Evolutionary conservation across 2,797 vertebrate species (phyloP).

Genomic region (Mallotus villosus): DNA sequence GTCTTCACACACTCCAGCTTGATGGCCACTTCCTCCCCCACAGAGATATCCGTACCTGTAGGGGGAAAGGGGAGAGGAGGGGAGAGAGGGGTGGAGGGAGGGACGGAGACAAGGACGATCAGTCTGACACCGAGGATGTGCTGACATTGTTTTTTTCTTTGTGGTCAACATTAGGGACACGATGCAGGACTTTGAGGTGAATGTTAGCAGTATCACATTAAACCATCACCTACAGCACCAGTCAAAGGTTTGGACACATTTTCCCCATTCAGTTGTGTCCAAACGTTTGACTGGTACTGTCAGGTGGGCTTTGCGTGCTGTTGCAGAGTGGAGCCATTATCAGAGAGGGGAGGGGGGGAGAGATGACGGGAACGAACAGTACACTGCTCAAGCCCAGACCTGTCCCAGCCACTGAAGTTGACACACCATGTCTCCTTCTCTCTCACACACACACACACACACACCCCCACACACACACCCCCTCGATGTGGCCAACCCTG

Average conservation of each 20-base stretch:
- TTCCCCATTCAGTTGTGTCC: no score
- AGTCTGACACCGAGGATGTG: background rate
- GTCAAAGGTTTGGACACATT: no score
- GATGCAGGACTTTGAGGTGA: no score
- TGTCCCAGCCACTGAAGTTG: background rate
- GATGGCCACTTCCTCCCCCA: slow-evolving; percentile 93
- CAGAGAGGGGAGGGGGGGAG: no score
- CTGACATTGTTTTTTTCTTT: no score
- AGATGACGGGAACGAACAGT: background rate
- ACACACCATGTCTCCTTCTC: background rate
- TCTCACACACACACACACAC: background rate
- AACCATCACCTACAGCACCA: no score
- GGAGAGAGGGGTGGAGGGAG: background rate
- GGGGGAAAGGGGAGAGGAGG: slow-evolving; percentile 21
- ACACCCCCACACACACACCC: no score
- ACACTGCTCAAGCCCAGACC: background rate
- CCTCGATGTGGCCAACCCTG: no score
- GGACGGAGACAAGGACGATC: background rate
- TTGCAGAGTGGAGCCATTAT: background rate
- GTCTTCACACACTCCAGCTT: slow-evolving; percentile 98
- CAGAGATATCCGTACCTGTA: slow-evolving; percentile 91
- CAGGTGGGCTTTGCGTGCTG: no score
- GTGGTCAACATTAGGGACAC: no score
- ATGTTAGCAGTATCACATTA: no score
- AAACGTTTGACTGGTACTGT: no score